A percentile compares a stretch with the other conserved stretches of the same genome.
phyloP scores from a whole-genome alignment of 2,797 vertebrate genomes.

The Sebastes trivittatus region DNA sequence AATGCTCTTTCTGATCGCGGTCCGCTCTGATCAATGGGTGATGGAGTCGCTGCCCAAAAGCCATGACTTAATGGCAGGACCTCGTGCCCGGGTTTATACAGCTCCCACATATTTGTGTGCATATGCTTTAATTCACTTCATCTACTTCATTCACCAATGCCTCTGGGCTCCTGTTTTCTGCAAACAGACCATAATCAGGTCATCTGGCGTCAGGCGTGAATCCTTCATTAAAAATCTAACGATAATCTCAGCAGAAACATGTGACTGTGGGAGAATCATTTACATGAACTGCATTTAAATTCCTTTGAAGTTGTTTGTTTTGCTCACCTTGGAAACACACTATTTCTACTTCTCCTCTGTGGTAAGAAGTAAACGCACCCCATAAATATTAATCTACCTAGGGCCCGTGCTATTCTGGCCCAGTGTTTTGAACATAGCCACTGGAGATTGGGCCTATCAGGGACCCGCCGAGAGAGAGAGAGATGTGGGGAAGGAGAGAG shows the following conservation, averaged over 20 bases:
- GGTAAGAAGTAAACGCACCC: constrained; percentile 71
- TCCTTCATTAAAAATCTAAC: constrained; percentile 68
- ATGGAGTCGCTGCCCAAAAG: constrained; percentile 25
- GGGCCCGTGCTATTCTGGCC: constrained; percentile 76
- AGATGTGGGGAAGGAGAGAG: too few relatives aligned
- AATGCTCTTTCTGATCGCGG: constrained; percentile 35
- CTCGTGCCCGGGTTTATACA: background rate
- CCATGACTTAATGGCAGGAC: background rate
- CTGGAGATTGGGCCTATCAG: constrained; percentile 76
- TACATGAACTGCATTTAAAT: constrained; percentile 78
- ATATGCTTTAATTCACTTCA: constrained; percentile 19
- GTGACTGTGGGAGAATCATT: constrained; percentile 67
- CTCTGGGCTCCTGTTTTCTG: constrained; percentile 29
- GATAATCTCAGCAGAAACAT: constrained; percentile 66
- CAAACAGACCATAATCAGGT: constrained; percentile 74
- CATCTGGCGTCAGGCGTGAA: constrained; percentile 60
- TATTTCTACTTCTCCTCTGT: constrained; percentile 78
- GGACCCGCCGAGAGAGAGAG: constrained; percentile 41
- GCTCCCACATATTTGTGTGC: background rate
- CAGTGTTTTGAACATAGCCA: constrained; percentile 75
- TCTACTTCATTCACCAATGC: background rate
- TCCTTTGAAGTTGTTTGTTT: constrained; percentile 85
- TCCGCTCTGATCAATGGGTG: constrained; percentile 40
- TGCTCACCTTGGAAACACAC: constrained; percentile 83
- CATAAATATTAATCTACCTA: constrained; percentile 83